A percentile compares a stretch with the other conserved stretches of the same genome.
Evolutionary conservation across 2,888 invertebrate genomes (phyloP).

Genomic region (Philonicus albiceps): DNA sequence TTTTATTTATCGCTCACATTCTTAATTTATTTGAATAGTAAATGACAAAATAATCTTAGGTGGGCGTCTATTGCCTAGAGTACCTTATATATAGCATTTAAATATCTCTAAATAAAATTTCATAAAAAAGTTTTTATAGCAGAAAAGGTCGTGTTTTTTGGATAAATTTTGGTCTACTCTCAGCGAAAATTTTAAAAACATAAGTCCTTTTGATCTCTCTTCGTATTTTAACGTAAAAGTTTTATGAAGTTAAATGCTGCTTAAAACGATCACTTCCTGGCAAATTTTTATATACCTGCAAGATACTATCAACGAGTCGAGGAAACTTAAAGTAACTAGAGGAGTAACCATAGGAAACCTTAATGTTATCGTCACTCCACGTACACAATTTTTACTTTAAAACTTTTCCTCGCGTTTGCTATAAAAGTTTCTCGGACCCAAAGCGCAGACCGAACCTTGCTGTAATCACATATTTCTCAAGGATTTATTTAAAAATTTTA

Average conservation of each 20-base stretch:
- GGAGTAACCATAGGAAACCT: not conserved
- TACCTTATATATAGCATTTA: no score
- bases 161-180: not conserved
- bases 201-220: not conserved
- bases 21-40: no score
- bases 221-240: not conserved
- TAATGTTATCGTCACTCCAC: not conserved
- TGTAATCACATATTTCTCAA: not conserved
- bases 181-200: not conserved
- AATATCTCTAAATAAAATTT: no score
- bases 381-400: not conserved
- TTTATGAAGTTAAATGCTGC: not conserved
- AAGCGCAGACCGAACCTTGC: not conserved
- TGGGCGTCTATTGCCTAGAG: no score
- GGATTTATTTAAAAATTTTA: conserved; percentile 2
- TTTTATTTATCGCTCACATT: no score
- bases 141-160: not conserved
- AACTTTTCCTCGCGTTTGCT: not conserved
- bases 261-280: not conserved
- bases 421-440: not conserved
- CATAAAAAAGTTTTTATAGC: no score
- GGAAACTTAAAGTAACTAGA: not conserved
- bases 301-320: not conserved
- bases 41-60: no score
- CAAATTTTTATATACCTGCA: not conserved